Conservation (phyloP, 2,797 vertebrate species). For the Pangasius sanitwongsei region DNA sequence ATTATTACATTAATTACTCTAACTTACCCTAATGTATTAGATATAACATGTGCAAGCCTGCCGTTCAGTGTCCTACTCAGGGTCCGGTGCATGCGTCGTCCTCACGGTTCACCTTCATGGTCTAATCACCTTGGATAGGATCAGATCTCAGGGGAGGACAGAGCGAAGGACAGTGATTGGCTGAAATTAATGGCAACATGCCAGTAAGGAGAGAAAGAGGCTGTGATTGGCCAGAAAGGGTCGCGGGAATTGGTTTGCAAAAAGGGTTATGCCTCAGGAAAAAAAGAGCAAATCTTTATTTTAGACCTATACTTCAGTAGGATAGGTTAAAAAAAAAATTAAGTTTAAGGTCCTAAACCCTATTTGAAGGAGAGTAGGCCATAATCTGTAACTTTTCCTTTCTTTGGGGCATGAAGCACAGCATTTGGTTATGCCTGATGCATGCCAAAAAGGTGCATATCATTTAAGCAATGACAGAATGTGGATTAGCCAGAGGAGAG, state of each 20-base stretch:
- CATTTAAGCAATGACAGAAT: constrained; percentile 38
- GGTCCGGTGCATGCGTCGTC: constrained; percentile 37
- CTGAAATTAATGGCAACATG: constrained; percentile 50
- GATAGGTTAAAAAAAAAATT: neutral
- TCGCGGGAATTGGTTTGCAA: constrained; percentile 32
- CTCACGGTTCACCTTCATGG: constrained; percentile 38
- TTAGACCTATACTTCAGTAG: neutral
- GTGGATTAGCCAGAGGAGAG: constrained; percentile 27
- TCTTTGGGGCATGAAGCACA: neutral
- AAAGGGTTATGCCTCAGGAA: constrained; percentile 17
- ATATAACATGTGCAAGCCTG: constrained; percentile 44
- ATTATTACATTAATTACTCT: constrained; percentile 32
- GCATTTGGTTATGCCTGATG: neutral
- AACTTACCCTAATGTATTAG: constrained; percentile 52
- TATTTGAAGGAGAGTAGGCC: neutral
- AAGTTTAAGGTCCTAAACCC: neutral
- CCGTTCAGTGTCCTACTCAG: constrained; percentile 30
- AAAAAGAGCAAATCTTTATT: neutral
- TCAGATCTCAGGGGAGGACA: constrained; percentile 57
- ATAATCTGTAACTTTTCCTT: constrained; percentile 8
- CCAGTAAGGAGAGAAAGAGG: constrained; percentile 36
- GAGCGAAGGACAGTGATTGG: constrained; percentile 48
- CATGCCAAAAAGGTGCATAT: neutral
- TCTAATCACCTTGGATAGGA: constrained; percentile 52
- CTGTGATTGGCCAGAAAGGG: constrained; percentile 39